A percentile compares a stretch with the other conserved stretches of the same genome.
Evolutionary conservation across 1,140 invertebrate genomes (phyloP).

Genomic region (Lanistes nyassanus): DNA sequence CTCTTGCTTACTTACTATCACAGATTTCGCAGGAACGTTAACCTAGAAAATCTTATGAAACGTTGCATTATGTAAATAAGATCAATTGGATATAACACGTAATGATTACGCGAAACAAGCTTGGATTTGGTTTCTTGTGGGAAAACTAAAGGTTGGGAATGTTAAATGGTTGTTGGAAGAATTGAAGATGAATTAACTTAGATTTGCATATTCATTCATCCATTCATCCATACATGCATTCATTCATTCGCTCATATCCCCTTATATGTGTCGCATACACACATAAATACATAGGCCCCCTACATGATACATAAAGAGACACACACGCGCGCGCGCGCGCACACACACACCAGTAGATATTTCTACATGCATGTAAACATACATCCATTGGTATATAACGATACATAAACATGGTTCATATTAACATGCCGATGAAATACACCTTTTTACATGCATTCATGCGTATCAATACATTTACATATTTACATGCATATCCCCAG

Average conservation of each 20-base stretch:
- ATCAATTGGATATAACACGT: too few relatives aligned
- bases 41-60: too few relatives aligned
- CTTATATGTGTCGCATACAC: neutral
- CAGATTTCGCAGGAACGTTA: too few relatives aligned
- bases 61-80: too few relatives aligned
- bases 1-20: neutral
- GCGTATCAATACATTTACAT: neutral
- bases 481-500: neutral
- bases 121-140: too few relatives aligned
- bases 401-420: neutral
- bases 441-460: neutral
- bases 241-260: neutral
- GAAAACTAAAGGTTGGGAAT: too few relatives aligned
- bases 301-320: neutral
- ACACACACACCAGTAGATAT: neutral
- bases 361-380: neutral
- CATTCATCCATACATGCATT: too few relatives aligned
- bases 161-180: too few relatives aligned
- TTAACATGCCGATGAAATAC: neutral
- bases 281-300: constrained; percentile 5
- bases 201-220: neutral
- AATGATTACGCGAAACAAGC: too few relatives aligned
- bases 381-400: neutral
- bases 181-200: too few relatives aligned
- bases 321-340: neutral